Base-by-base conservation (phyloP, 2,797 vertebrate genomes). In the Enteromius afrohamiltoni region DNA sequence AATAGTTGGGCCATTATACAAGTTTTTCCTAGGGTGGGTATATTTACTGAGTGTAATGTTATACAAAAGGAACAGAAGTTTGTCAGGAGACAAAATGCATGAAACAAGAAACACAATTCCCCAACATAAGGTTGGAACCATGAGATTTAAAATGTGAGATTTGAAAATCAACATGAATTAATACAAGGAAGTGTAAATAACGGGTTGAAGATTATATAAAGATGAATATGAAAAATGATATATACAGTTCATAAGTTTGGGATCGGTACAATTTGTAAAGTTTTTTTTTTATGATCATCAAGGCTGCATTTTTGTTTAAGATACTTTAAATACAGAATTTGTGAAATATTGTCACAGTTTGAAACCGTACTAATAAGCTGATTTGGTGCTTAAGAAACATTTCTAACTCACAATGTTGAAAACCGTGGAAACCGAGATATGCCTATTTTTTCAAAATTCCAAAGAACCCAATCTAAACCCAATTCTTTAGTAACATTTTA, bases 1-100 rank as follows among this genome's bases (percentile, higher is more conserved):
- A 31, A 37, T 80, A 60, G 55, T 60, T 60, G 55, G 55, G 55
- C 55, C 55, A 60, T 60, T 26, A 55, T 81, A 80, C 82, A 82
- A 85, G 77, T 62, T 88, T 74, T 86, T 77, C 70, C 62, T 77
- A 83, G 83, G 83, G 83, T 86, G 82, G 89, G 86, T 67, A 85
- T 87, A 85, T 88, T 91, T 86, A 85, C 70, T 76, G 73, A 60
- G 74, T n/a, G 34, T 68, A 40, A 68, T 49, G 17, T 51, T 79
- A 68, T 60, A 40, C 65, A 68, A 68, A 79, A 79, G 64, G 16
- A 68, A 14, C 64, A 65, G 65, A 49, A 70, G 47, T 49, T 40
- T 55, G 31, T 69, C 74, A 40, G 51, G n/a, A 40, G 6, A 34
- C 34, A 21, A 76, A 76, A 76, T 17, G 4, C 34, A 17, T 40